Conservation (phyloP, 1,140 invertebrate genomes). For the Aphelenchoides besseyi region DNA sequence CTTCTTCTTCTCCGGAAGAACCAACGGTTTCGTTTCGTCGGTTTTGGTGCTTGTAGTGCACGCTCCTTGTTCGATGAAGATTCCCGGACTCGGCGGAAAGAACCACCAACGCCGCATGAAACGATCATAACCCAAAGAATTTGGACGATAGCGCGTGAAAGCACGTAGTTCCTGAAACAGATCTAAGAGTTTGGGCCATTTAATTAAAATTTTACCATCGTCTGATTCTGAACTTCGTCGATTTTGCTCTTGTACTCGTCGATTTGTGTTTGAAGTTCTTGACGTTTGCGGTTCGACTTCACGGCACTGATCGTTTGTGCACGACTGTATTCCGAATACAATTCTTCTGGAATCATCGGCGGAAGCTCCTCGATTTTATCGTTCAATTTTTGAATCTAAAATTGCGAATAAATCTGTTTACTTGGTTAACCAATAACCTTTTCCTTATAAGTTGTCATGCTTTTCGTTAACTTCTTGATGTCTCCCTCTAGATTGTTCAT, state of each 20-base stretch:
- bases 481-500: neutral
- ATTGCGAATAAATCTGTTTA: neutral
- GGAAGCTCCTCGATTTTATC: neutral
- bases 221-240: neutral
- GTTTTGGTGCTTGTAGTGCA: neutral
- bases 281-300: neutral
- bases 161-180: constrained; percentile 1
- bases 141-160: neutral
- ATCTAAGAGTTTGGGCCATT: too few species aligned
- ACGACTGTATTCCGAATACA: neutral
- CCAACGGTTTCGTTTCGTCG: neutral
- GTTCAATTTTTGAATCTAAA: neutral
- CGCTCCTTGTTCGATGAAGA: constrained; percentile 5
- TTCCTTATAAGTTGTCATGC: neutral
- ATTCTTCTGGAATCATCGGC: neutral
- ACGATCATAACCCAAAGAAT: neutral
- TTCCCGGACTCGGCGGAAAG: neutral
- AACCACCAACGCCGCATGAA: constrained; percentile 1
- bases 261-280: neutral
- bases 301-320: neutral
- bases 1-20: neutral
- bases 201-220: too few species aligned
- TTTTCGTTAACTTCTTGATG: neutral
- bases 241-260: neutral
- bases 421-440: neutral